A percentile compares a stretch with the other conserved stretches of the same genome.
Conservation (phyloP, 2,888 invertebrate genomes). For the Rhamnusium bicolor region DNA sequence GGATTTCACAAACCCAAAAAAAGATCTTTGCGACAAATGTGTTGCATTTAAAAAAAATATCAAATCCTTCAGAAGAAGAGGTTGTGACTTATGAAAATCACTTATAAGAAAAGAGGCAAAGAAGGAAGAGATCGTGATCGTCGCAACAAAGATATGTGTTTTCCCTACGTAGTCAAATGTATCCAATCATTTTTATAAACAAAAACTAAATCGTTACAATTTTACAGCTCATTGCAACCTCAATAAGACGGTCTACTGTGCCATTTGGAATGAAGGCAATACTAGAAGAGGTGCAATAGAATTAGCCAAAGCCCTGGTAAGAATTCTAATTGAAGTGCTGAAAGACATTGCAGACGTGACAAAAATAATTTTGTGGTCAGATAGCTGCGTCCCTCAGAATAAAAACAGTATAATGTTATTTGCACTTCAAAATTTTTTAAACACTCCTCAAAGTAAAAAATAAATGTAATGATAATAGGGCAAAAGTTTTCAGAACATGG, state of each 20-base stretch:
- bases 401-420: neutral
- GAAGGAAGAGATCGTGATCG: neutral
- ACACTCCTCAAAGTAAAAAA: neutral
- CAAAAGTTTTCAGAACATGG: neutral
- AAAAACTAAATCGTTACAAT: neutral
- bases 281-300: neutral
- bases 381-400: neutral
- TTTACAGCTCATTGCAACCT: neutral
- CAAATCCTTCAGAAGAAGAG: neutral
- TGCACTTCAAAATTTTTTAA: neutral
- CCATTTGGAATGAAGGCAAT: neutral
- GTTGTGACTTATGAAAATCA: neutral
- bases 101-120: neutral
- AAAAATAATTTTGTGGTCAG: neutral
- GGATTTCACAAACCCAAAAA: neutral
- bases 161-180: neutral
- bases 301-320: neutral
- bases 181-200: neutral
- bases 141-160: neutral
- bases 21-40: neutral
- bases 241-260: neutral
- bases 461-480: neutral
- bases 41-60: neutral
- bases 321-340: conserved; percentile 3
- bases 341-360: neutral